Evolutionary conservation across 2,888 invertebrate species (phyloP).

Genomic region (Nomada flava): DNA sequence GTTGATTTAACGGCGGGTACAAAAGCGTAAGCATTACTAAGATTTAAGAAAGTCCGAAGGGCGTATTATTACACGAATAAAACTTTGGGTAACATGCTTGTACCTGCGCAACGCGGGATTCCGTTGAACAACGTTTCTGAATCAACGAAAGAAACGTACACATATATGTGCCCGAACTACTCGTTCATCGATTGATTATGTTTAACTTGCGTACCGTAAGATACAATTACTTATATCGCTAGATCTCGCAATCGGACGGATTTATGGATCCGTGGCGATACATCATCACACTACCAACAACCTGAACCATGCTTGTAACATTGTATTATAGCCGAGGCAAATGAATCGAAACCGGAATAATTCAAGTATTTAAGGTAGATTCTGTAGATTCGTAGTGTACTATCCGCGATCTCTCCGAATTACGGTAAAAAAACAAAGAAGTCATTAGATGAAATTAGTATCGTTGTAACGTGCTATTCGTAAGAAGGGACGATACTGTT

Average conservation of each 20-base stretch:
- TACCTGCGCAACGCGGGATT: constrained; percentile 54
- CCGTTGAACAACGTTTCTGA: constrained; percentile 47
- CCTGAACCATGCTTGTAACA: constrained; percentile 53
- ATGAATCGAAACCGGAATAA: constrained; percentile 46
- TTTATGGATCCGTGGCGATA: constrained; percentile 42
- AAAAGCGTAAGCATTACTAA: constrained; percentile 51
- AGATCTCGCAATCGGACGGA: constrained; percentile 45
- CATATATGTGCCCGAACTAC: constrained; percentile 27
- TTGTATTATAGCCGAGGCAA: constrained; percentile 54
- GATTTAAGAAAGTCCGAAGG: constrained; percentile 56
- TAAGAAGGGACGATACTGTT: constrained; percentile 51
- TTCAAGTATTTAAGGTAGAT: constrained; percentile 62
- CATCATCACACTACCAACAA: constrained; percentile 13
- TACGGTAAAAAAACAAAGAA: constrained; percentile 47
- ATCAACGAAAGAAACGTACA: constrained; percentile 53
- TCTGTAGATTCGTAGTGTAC: constrained; percentile 64
- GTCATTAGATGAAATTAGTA: constrained; percentile 60
- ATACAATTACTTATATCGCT: constrained; percentile 40
- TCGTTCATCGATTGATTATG: constrained; percentile 56
- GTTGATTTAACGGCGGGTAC: constrained; percentile 69
- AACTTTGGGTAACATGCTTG: constrained; percentile 37
- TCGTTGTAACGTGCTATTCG: constrained; percentile 51
- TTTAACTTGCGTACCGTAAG: constrained; percentile 39
- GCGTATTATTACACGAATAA: constrained; percentile 47
- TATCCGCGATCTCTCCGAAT: constrained; percentile 58